These are phyloP conservation scores for Schizaphis graminum DNA, from an alignment of 2,888 invertebrate genomes.

Conservation along the genomic window DNA sequence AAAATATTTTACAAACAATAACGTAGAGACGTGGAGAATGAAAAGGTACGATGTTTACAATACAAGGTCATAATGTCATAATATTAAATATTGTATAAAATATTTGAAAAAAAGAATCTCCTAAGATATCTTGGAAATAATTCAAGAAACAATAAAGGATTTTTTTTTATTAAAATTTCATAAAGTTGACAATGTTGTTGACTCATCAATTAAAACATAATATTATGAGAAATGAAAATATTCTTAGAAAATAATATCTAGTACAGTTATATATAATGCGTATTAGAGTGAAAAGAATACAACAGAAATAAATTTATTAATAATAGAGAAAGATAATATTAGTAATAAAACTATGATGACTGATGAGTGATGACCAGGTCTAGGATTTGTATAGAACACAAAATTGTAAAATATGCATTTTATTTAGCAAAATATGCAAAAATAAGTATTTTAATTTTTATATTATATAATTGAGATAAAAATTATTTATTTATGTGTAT, in stretches of 20 bases:
- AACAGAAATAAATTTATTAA: not conserved
- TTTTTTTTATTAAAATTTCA: not conserved
- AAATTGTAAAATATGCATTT: too few relatives aligned
- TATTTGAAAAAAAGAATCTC: not conserved
- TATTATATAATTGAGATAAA: too few relatives aligned
- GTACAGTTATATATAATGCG: not conserved
- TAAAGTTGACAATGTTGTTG: not conserved
- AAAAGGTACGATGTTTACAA: not conserved
- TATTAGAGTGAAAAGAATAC: not conserved
- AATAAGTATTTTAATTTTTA: too few relatives aligned
- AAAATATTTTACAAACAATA: not conserved
- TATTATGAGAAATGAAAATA: not conserved
- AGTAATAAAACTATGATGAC: not conserved
- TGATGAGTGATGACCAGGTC: not conserved
- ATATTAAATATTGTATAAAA: not conserved
- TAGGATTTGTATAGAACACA: too few relatives aligned
- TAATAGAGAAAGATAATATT: not conserved
- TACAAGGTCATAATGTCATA: not conserved
- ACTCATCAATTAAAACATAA: too few relatives aligned
- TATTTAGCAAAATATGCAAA: too few relatives aligned
- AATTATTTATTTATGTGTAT: too few relatives aligned
- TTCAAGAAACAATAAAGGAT: not conserved
- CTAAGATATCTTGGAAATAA: not conserved
- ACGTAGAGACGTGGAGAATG: not conserved
- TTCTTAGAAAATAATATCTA: not conserved